A percentile compares a stretch with the other conserved stretches of the same genome.
These are phyloP conservation scores for Clunio marinus DNA, from an alignment of 2,888 invertebrate species.

Conservation along the genomic window DNA sequence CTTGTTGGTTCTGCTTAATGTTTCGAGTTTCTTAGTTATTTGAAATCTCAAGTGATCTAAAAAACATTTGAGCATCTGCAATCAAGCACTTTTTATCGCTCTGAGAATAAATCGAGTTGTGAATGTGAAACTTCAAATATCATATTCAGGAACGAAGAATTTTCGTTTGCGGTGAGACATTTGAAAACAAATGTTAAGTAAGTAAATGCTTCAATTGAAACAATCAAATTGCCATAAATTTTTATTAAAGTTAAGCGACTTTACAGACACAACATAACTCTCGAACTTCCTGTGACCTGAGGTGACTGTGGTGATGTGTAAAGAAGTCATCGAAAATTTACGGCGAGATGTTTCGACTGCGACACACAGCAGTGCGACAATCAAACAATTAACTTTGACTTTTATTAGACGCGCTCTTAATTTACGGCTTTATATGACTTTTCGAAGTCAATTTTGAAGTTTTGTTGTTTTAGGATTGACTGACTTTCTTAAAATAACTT, in stretches of 20 bases:
- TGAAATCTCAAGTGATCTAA: constrained; percentile 5
- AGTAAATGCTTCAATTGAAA: constrained; percentile 1
- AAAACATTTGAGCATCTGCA: background rate
- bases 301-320: too few species aligned
- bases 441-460: too few species aligned
- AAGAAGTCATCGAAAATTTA: too few species aligned
- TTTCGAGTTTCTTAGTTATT: too few species aligned
- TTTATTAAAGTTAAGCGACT: background rate
- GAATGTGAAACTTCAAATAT: too few species aligned
- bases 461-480: constrained; percentile 5
- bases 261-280: background rate
- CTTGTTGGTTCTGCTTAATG: background rate
- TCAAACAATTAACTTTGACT: background rate
- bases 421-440: background rate
- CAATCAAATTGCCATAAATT: background rate
- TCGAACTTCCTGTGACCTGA: background rate
- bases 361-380: background rate
- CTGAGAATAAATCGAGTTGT: too few species aligned
- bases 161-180: background rate
- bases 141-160: background rate
- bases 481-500: background rate
- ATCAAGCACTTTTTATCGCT: background rate
- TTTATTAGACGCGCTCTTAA: background rate
- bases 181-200: too few species aligned
- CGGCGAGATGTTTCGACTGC: background rate